phyloP scores from a whole-genome alignment of 2,888 invertebrate genomes.

The Eustalomyia histrio region DNA sequence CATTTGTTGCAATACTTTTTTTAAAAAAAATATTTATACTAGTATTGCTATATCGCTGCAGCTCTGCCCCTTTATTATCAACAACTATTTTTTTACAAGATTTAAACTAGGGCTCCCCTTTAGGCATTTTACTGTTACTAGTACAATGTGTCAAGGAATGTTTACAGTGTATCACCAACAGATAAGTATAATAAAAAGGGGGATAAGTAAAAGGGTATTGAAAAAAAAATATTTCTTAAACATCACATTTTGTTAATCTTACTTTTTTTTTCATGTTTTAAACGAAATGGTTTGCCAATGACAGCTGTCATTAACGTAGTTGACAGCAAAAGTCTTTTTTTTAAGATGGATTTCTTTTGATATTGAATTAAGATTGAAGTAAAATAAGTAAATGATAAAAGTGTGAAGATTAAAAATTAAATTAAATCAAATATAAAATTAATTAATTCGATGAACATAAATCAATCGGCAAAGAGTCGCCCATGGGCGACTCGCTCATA shows the following conservation, averaged over 20 bases:
- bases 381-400: background rate
- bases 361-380: background rate
- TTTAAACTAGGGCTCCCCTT: slow-evolving; percentile 44
- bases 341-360: background rate
- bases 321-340: slow-evolving; percentile 40
- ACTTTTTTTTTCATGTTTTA: slow-evolving; percentile 13
- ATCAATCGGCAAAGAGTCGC: too few species aligned
- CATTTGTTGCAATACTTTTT: slow-evolving; percentile 62
- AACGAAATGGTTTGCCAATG: slow-evolving; percentile 36
- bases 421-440: too few species aligned
- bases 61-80: background rate
- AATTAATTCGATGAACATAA: too few species aligned
- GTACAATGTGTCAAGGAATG: slow-evolving; percentile 58
- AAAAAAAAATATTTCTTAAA: slow-evolving; percentile 19
- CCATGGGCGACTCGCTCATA: too few species aligned
- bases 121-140: slow-evolving; percentile 34
- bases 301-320: slow-evolving; percentile 53
- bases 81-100: slow-evolving; percentile 16
- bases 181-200: slow-evolving; percentile 9
- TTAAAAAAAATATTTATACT: background rate
- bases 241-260: slow-evolving; percentile 16
- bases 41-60: background rate
- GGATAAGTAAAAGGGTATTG: slow-evolving; percentile 25
- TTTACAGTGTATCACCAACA: slow-evolving; percentile 25
- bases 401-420: too few species aligned